These are phyloP conservation scores for Endotricha flammealis DNA, from an alignment of 2,888 invertebrate species.

Conservation along the genomic window DNA sequence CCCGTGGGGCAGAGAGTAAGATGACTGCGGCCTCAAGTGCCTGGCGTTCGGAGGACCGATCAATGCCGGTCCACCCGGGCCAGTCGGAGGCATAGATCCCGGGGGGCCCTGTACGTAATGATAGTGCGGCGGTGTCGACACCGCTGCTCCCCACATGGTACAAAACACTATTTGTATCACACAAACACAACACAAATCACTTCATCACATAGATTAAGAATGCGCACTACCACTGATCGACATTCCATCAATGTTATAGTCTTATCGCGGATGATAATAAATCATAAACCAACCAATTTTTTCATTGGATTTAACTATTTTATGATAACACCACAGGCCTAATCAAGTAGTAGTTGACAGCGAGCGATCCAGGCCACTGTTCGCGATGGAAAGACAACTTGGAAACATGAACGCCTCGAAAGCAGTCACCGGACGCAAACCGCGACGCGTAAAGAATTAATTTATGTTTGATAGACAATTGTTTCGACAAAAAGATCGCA, in stretches of 20 bases:
- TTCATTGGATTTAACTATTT: conserved; percentile 41
- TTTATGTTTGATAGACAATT: conserved; percentile 66
- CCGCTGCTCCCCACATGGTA: conserved; percentile 72
- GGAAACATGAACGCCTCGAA: conserved; percentile 64
- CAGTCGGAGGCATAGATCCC: conserved; percentile 46
- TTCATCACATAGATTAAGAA: conserved; percentile 50
- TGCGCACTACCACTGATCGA: conserved; percentile 51
- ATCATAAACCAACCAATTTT: conserved; percentile 44
- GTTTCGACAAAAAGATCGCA: conserved; percentile 57
- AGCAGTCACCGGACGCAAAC: conserved; percentile 71
- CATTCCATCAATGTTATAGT: conserved; percentile 43
- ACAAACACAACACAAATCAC: conserved; percentile 54
- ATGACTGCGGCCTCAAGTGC: conserved; percentile 67
- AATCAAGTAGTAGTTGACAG: conserved; percentile 49
- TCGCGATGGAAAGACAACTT: conserved; percentile 65
- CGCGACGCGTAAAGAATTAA: conserved; percentile 71
- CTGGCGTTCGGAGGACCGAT: conserved; percentile 58
- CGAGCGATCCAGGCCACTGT: conserved; percentile 63
- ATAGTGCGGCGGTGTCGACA: conserved; percentile 67
- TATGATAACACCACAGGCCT: conserved; percentile 50
- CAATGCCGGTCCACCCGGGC: conserved; percentile 58
- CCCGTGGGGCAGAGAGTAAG: conserved; percentile 75
- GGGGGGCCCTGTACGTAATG: conserved; percentile 63
- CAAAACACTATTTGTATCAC: conserved; percentile 39
- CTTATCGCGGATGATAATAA: conserved; percentile 55